phyloP scores from a whole-genome alignment of 92 coral and sea anemone genomes.

The Porites evermanni region DNA sequence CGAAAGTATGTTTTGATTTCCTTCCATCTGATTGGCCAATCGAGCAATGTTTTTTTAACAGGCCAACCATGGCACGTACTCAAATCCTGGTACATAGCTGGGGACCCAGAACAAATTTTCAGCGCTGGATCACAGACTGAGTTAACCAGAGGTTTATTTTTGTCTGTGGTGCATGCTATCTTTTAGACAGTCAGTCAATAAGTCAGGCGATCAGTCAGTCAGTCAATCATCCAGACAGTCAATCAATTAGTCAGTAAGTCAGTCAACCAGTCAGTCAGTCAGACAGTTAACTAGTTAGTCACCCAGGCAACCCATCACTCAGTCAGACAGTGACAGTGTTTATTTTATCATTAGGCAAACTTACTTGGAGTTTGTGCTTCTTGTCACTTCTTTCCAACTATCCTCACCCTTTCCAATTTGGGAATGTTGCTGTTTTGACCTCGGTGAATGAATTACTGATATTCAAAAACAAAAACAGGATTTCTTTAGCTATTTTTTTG shows the following conservation, averaged over 20 bases:
- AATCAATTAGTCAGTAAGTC: neutral
- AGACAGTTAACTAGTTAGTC: neutral
- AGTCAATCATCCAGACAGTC: neutral
- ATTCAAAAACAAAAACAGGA: neutral
- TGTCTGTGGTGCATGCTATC: neutral
- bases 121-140: too few relatives aligned
- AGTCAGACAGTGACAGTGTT: neutral
- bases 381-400: slow-evolving; percentile 97
- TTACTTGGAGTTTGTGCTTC: slow-evolving; percentile 93
- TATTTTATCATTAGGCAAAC: slow-evolving; percentile 9
- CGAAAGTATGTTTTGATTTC: too few relatives aligned
- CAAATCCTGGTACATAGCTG: too few relatives aligned
- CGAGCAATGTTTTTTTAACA: too few relatives aligned
- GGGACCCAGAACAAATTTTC: too few relatives aligned
- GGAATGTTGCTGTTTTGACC: slow-evolving; percentile 73
- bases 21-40: too few relatives aligned
- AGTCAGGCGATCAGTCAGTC: neutral
- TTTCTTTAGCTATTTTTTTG: too few relatives aligned
- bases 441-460: slow-evolving; percentile 75
- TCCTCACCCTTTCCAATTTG: slow-evolving; percentile 71
- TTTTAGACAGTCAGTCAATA: neutral
- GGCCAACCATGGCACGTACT: too few relatives aligned
- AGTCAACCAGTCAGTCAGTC: neutral
- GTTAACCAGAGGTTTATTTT: too few relatives aligned
- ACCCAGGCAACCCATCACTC: neutral